Conservation (phyloP, 2,888 invertebrate species). For the Yponomeuta evonymella region DNA sequence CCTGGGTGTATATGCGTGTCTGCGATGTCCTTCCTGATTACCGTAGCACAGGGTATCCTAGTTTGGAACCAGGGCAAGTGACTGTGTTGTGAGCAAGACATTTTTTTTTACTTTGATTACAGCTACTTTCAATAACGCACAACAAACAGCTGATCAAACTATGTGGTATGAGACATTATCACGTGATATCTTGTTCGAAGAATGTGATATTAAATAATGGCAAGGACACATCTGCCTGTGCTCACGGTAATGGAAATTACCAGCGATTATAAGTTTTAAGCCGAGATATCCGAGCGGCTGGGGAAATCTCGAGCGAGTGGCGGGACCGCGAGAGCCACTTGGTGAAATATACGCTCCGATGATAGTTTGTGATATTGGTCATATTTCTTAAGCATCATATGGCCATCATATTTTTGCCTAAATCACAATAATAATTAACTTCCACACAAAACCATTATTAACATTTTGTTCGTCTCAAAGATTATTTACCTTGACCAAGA, state of each 20-base stretch:
- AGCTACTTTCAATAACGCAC: no score
- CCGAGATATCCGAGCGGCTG: not conserved
- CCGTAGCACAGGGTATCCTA: no score
- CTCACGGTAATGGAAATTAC: not conserved
- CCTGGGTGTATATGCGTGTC: no score
- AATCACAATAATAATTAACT: not conserved
- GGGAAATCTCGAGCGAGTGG: constrained; percentile 1
- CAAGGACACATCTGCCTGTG: not conserved
- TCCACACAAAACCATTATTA: no score
- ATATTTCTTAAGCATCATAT: not conserved
- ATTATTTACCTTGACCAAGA: no score
- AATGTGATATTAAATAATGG: not conserved
- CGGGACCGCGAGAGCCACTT: not conserved
- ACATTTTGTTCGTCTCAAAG: no score
- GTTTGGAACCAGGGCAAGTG: no score
- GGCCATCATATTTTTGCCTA: not conserved
- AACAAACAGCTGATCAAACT: no score
- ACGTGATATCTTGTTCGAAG: not conserved
- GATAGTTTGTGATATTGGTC: not conserved
- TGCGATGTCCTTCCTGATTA: no score
- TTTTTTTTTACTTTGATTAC: no score
- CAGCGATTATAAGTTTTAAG: constrained; percentile 7
- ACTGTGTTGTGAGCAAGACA: no score
- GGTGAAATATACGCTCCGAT: not conserved
- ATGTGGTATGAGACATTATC: no score